A percentile compares a stretch with the other conserved stretches of the same genome.
These are phyloP conservation scores for Coptodon bakossiorum DNA, from an alignment of 2,113 vertebrate genomes.

Conservation along the genomic window DNA sequence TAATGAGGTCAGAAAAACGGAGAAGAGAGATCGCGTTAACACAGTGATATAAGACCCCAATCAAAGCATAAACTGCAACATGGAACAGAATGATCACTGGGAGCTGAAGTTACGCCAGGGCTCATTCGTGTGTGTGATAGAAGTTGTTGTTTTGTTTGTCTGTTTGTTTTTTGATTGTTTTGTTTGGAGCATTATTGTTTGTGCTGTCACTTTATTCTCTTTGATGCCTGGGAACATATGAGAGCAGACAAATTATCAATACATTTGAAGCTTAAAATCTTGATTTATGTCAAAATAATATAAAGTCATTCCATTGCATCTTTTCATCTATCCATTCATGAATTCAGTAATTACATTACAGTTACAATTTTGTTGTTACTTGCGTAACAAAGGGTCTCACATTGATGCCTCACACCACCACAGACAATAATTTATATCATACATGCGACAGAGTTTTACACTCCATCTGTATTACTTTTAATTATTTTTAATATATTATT, in stretches of 20 bases:
- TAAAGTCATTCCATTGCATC: background rate
- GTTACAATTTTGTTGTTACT: background rate
- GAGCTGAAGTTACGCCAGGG: background rate
- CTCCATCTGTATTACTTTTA: background rate
- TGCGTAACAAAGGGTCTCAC: background rate
- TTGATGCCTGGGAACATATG: background rate
- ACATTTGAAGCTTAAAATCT: background rate
- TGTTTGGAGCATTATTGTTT: background rate
- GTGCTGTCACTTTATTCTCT: background rate
- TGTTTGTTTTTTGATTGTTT: background rate
- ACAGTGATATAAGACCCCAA: background rate
- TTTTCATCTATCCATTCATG: background rate
- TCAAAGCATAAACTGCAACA: background rate
- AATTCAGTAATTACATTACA: background rate
- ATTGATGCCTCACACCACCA: background rate
- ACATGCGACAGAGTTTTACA: background rate
- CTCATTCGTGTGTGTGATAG: background rate
- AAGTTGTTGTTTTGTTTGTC: background rate
- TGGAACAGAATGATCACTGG: background rate
- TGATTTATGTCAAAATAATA: background rate
- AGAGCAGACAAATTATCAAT: background rate
- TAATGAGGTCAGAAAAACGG: slow-evolving; percentile 38
- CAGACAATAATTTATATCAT: background rate
- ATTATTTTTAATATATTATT: background rate
- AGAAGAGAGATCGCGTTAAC: background rate